A percentile compares a stretch with the other conserved stretches of the same genome.
Conservation (phyloP, 1,140 invertebrate species). For the Nixonia krombeini region DNA sequence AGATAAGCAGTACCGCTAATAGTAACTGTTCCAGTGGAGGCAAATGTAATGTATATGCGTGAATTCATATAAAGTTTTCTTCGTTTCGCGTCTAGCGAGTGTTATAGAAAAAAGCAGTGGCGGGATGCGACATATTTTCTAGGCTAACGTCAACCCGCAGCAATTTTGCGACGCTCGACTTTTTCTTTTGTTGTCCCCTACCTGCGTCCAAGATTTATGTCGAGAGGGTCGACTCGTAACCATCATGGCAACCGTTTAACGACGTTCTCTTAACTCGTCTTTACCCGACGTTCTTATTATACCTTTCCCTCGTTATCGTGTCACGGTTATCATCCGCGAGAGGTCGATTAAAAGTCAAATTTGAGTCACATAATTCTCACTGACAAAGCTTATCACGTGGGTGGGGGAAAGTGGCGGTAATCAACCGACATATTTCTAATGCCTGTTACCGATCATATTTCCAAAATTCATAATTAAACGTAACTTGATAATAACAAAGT, state of each 20-base stretch:
- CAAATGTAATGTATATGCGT: not conserved
- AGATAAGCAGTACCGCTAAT: no score
- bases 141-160: conserved; percentile 47
- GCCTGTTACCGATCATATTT: no score
- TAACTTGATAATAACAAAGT: no score
- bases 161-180: conserved; percentile 55
- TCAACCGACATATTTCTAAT: no score
- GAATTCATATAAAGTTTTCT: not conserved
- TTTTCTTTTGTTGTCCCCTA: conserved; percentile 36
- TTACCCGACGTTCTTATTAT: conserved; percentile 38
- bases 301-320: conserved; percentile 25
- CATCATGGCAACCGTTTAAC: conserved; percentile 45
- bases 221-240: conserved; percentile 41
- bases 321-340: conserved; percentile 36
- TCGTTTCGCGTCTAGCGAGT: not conserved
- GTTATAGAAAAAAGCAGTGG: conserved; percentile 24
- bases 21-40: no score
- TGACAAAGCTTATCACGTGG: no score
- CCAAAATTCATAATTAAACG: no score
- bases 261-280: conserved; percentile 42
- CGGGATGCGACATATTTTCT: conserved; percentile 54
- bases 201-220: conserved; percentile 49
- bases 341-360: conserved; percentile 15
- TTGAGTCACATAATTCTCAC: no score
- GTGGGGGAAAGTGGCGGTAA: no score